These are phyloP conservation scores for Phyllotreta cruciferae DNA, from an alignment of 2,888 invertebrate genomes.

Conservation along the genomic window DNA sequence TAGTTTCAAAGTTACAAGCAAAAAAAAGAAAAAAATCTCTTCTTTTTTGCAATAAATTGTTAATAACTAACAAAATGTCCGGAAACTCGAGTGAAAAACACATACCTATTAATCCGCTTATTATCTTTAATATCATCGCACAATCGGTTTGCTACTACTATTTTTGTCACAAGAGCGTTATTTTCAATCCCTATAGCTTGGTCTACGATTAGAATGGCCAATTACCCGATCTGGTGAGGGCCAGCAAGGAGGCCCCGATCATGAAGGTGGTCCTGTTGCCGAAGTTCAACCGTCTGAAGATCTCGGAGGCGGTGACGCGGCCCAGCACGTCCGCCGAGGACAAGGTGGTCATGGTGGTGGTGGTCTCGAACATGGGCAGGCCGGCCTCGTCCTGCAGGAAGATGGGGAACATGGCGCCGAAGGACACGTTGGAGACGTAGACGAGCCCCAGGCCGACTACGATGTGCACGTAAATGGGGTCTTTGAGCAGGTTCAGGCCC, in stretches of 20 bases:
- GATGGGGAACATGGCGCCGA: slow-evolving; percentile 74
- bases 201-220: no score
- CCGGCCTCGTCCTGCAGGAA: slow-evolving; percentile 64
- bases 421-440: slow-evolving; percentile 73
- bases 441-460: slow-evolving; percentile 71
- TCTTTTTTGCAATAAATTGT: no score
- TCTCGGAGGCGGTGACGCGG: slow-evolving; percentile 69
- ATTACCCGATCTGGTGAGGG: slow-evolving; percentile 67
- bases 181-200: no score
- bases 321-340: slow-evolving; percentile 72
- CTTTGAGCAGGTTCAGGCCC: slow-evolving; percentile 69
- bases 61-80: no score
- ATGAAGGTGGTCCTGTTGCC: slow-evolving; percentile 70
- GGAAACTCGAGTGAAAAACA: no score
- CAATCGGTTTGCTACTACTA: no score
- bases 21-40: no score
- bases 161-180: no score
- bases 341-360: slow-evolving; percentile 74
- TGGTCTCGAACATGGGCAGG: slow-evolving; percentile 64
- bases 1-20: no score
- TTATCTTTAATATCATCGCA: no score
- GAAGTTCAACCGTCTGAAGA: slow-evolving; percentile 68
- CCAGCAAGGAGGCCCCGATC: slow-evolving; percentile 67
- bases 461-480: slow-evolving; percentile 71
- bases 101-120: no score